A percentile compares a stretch with the other conserved stretches of the same genome.
These are phyloP conservation scores for Scomber scombrus DNA, from an alignment of 2,113 vertebrate species.

Conservation along the genomic window DNA sequence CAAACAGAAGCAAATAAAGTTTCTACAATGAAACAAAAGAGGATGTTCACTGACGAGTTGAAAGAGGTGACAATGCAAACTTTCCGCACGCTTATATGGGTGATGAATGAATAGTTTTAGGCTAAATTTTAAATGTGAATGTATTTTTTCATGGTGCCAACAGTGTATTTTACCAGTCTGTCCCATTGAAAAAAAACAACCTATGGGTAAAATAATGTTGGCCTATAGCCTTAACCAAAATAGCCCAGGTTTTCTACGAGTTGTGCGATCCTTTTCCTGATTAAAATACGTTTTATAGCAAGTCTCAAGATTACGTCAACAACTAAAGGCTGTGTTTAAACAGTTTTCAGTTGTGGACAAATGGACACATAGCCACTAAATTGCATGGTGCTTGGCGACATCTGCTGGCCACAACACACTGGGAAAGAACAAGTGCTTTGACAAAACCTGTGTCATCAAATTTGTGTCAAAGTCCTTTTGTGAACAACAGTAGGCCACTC, in stretches of 20 bases:
- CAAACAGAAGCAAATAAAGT: no score
- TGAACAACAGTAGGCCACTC: neutral
- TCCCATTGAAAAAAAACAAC: no score
- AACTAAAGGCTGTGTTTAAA: neutral
- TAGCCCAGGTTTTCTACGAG: neutral
- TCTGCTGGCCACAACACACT: conserved; percentile 27
- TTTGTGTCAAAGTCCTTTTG: neutral
- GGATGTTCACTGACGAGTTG: no score
- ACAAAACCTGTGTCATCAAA: conserved; percentile 27
- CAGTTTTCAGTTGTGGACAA: conserved; percentile 1
- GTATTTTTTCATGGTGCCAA: no score
- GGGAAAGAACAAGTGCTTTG: neutral
- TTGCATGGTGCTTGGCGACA: conserved; percentile 20
- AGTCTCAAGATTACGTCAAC: neutral
- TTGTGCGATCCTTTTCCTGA: no score
- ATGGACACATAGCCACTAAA: neutral
- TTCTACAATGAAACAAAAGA: no score
- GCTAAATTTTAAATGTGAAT: no score
- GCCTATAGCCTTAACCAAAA: neutral
- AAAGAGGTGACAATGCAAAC: no score
- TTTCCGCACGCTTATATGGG: no score
- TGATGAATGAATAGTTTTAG: no score
- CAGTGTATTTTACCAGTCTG: no score
- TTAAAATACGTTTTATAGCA: neutral
- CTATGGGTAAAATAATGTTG: no score